These are phyloP conservation scores for Carlito syrichta DNA, from an alignment of 2,113 vertebrate genomes.

Conservation along the genomic window DNA sequence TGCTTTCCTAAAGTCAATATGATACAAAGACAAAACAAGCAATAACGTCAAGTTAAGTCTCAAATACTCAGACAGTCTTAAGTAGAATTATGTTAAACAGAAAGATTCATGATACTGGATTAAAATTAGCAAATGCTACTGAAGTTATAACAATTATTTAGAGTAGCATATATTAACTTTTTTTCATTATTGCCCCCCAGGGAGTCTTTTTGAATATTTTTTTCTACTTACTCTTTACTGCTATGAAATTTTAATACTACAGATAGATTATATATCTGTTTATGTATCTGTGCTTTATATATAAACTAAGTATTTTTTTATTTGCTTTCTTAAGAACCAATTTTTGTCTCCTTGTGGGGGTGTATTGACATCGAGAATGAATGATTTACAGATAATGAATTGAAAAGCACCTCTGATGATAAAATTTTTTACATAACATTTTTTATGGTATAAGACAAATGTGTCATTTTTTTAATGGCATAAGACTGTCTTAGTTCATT, in stretches of 20 bases:
- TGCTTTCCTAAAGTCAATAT: constrained; percentile 4
- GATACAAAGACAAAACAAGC: constrained; percentile 20
- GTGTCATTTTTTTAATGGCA: neutral
- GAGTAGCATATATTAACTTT: neutral
- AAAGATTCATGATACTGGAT: neutral
- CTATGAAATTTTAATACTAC: neutral
- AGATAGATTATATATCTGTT: neutral
- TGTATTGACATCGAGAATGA: neutral
- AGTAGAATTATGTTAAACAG: constrained; percentile 19
- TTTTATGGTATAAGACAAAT: neutral
- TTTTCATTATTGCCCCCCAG: neutral
- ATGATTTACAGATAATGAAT: neutral
- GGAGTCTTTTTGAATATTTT: neutral
- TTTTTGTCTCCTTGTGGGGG: neutral
- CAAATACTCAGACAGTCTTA: constrained; percentile 1
- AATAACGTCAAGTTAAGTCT: neutral
- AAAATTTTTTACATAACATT: neutral
- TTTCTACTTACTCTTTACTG: neutral
- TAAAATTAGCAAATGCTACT: constrained; percentile 13
- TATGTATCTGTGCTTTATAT: neutral
- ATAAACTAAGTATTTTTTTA: neutral
- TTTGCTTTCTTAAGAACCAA: neutral
- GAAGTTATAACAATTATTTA: neutral
- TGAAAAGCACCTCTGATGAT: neutral
- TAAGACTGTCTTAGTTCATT: neutral